phyloP scores from a whole-genome alignment of 2,888 invertebrate species.

The Cordylochernes scorpioides region DNA sequence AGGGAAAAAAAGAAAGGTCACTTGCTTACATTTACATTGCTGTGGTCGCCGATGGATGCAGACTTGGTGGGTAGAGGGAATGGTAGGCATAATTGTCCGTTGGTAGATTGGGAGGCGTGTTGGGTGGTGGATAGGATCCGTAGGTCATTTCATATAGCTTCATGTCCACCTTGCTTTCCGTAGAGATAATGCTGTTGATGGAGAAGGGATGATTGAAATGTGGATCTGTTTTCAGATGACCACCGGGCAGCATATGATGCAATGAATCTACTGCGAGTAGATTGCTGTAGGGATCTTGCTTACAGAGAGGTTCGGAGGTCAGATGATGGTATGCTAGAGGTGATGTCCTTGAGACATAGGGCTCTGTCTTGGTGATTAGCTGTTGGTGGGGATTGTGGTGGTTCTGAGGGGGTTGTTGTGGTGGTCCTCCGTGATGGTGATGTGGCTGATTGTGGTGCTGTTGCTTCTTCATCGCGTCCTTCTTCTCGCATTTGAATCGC shows the following conservation, averaged over 20 bases:
- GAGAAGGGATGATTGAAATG: conserved; percentile 58
- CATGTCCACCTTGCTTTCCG: conserved; percentile 14
- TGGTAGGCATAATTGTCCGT: no score
- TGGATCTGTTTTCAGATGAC: conserved; percentile 19
- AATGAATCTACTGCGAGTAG: conserved; percentile 20
- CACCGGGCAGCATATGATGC: conserved; percentile 27
- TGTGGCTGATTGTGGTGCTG: conserved; percentile 8
- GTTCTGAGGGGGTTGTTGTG: conserved; percentile 3
- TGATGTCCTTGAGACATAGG: no score
- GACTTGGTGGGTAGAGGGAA: no score
- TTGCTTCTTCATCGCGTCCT: conserved; percentile 21
- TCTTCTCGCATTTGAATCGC: conserved; percentile 90
- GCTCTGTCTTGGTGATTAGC: no score
- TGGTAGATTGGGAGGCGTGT: no score
- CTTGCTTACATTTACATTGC: no score
- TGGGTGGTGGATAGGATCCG: conserved; percentile 17
- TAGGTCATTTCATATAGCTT: conserved; percentile 16
- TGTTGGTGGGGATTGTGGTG: conserved; percentile 6
- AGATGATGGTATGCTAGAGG: conserved; percentile 2
- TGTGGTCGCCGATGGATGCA: no score
- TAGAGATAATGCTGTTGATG: conserved; percentile 53
- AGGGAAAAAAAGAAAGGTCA: no score
- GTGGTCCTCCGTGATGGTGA: conserved; percentile 12
- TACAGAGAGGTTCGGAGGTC: conserved; percentile 5
- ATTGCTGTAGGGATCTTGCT: conserved; percentile 7